Percentiles rank a stretch among this genome's conserved stretches.
These are phyloP conservation scores for Drosophila siamana DNA, from an alignment of 2,888 invertebrate genomes.

Conservation along the genomic window DNA sequence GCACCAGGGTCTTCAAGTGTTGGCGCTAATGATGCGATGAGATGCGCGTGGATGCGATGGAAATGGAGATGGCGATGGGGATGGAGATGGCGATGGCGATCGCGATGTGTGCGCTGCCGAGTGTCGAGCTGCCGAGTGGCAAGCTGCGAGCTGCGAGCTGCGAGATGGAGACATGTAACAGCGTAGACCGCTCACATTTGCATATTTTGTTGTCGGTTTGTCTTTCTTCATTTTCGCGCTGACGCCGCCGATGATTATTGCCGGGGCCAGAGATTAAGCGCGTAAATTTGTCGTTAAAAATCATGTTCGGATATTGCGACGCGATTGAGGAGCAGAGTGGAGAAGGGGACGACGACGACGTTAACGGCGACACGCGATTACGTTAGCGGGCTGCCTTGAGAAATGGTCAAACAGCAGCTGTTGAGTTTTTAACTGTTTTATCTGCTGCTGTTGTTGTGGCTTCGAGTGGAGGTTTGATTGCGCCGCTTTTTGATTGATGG, in stretches of 20 bases:
- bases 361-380: constrained; percentile 55
- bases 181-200: constrained; percentile 64
- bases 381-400: constrained; percentile 22
- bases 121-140: constrained; percentile 16
- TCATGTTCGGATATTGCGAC: constrained; percentile 64
- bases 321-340: background rate
- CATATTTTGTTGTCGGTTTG: constrained; percentile 68
- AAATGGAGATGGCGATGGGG: constrained; percentile 15
- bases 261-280: constrained; percentile 71
- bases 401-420: constrained; percentile 51
- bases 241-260: constrained; percentile 60
- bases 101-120: too few species aligned
- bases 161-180: constrained; percentile 26
- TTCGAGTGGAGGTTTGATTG: constrained; percentile 52
- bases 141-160: constrained; percentile 1
- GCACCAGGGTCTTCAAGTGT: constrained; percentile 61
- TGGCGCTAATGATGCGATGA: constrained; percentile 73
- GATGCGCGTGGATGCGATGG: constrained; percentile 56
- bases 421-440: constrained; percentile 58
- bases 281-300: constrained; percentile 81
- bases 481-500: constrained; percentile 74
- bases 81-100: constrained; percentile 15
- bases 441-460: constrained; percentile 17
- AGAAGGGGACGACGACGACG: constrained; percentile 3
- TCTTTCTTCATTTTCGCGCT: constrained; percentile 7